Base-by-base conservation (phyloP, 2,113 vertebrate species). In the Triplophysa siluroides region DNA sequence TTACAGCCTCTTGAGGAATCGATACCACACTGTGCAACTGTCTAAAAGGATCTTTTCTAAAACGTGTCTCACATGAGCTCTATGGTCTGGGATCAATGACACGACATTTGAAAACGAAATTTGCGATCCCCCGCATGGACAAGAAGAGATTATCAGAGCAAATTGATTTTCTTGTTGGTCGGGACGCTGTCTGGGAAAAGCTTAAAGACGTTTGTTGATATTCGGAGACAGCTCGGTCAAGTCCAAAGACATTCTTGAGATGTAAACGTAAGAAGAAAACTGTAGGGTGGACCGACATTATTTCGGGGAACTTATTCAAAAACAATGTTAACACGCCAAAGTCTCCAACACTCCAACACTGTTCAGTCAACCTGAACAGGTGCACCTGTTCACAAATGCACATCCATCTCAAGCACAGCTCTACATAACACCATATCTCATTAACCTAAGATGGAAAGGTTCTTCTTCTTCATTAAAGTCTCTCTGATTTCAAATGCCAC, bases 101-200 rank as follows among this genome's bases (percentile, higher is more conserved):
- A 8, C 47, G 9, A 47, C 71, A 29, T 29, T 29, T 75, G 71
- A 33, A 61, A 76, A 81, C 61, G 71, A 45, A 18, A 60, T 79
- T 79, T 73, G 74, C 41, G 21, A 41, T 69, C 69, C 60, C 47
- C 60, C 50, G 61, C 73, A 71, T 12, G 43, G 41, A 79, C 67
- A 79, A 64, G 69, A 84, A 75, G 56, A 68, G 76, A 81, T 84
- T 82, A 77, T 65, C 71, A 12, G 12, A 50, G 76, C 38, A 81
- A 78, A 84, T 69, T 21, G 65, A 81, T 78, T 79, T 70, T 76
- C 64, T 52, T 60, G n/a, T 29, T 58, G 69, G 43, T 23, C 19
- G 47, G 21, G 54, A 52, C 11, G 14, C 43, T 26, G 47, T n/a
- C 18, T 18, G 3, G 54, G 18, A 47, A 70, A 24, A 50, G 5